Conservation (phyloP, 2,113 vertebrate genomes). For the Bettongia penicillata region DNA sequence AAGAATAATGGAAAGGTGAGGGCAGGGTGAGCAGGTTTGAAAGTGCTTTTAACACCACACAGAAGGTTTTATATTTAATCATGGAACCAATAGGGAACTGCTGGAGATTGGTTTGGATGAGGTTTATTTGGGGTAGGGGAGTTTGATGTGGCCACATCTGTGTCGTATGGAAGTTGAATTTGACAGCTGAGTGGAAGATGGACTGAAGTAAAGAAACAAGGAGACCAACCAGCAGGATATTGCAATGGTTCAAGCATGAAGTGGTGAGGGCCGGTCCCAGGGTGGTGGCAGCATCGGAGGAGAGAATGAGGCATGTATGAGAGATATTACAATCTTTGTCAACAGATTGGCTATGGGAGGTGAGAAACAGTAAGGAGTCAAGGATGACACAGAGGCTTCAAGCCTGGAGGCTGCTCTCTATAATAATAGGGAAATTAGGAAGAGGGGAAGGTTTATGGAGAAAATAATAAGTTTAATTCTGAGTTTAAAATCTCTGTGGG, state of each 20-base stretch:
- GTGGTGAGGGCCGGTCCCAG: background rate
- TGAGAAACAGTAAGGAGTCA: background rate
- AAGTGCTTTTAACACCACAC: background rate
- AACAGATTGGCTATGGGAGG: background rate
- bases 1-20: background rate
- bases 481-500: background rate
- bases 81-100: background rate
- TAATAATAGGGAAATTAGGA: background rate
- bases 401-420: background rate
- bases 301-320: background rate
- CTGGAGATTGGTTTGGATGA: background rate
- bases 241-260: background rate
- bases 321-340: background rate
- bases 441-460: background rate
- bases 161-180: background rate
- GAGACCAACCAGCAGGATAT: background rate
- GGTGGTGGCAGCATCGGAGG: background rate
- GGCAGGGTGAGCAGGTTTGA: background rate
- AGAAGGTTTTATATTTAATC: background rate
- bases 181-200: background rate
- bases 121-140: background rate
- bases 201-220: background rate
- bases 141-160: background rate
- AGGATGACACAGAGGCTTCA: background rate
- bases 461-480: background rate